Conservation (phyloP, 37 sponge, comb jelly and placozoan species). For the Bolinopsis microptera region DNA sequence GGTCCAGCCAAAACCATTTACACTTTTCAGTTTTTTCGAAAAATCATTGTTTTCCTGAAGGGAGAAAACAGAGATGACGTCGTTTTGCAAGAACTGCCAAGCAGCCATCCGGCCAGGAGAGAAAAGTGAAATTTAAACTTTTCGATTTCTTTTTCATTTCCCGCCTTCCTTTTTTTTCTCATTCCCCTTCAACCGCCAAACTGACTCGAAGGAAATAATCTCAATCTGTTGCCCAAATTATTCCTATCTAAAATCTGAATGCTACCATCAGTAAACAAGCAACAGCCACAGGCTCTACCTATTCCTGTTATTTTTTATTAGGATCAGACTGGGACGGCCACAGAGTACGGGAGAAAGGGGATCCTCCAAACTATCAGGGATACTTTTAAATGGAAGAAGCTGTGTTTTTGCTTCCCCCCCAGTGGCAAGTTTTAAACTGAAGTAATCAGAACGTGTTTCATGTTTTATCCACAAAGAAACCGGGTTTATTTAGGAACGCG, state of each 20-base stretch:
- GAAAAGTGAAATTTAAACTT: neutral
- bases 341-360: slow-evolving; percentile 39
- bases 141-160: neutral
- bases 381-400: neutral
- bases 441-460: no score
- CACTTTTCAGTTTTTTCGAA: no score
- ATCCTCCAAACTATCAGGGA: neutral
- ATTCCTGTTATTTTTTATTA: neutral
- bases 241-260: neutral
- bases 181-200: neutral
- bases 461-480: slow-evolving; percentile 2
- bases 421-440: neutral
- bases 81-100: neutral
- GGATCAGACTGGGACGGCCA: neutral
- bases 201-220: neutral
- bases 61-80: neutral
- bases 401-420: neutral
- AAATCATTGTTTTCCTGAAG: neutral
- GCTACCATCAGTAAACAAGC: neutral
- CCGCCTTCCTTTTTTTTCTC: neutral
- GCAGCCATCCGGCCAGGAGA: slow-evolving; percentile 56
- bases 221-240: neutral
- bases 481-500: neutral
- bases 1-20: no score
- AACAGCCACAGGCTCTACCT: slow-evolving; percentile 10